Evolutionary conservation across 2,888 invertebrate genomes (phyloP).

Genomic region (Dasypolia templi): DNA sequence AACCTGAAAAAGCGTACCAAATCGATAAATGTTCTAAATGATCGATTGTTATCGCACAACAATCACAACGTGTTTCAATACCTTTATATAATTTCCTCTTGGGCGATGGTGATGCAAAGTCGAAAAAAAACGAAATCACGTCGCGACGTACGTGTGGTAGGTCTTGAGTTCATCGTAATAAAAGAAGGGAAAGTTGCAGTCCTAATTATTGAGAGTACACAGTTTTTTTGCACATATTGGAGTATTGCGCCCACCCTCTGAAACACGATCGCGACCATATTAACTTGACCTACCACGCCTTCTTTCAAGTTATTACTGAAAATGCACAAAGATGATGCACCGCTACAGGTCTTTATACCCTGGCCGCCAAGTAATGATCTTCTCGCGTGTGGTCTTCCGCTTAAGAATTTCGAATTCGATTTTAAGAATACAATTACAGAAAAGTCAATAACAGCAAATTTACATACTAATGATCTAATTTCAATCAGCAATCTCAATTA

Average conservation of each 20-base stretch:
- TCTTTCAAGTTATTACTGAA: slow-evolving; percentile 66
- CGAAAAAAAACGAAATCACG: slow-evolving; percentile 58
- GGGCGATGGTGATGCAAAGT: slow-evolving; percentile 37
- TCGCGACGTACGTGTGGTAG: slow-evolving; percentile 67
- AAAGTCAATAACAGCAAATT: slow-evolving; percentile 72
- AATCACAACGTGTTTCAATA: slow-evolving; percentile 52
- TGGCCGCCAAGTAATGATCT: slow-evolving; percentile 77
- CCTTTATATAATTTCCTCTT: slow-evolving; percentile 57
- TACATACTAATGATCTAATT: slow-evolving; percentile 78
- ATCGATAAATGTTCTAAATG: slow-evolving; percentile 35
- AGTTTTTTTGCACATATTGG: slow-evolving; percentile 78
- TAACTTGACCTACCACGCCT: slow-evolving; percentile 69
- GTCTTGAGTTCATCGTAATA: slow-evolving; percentile 71
- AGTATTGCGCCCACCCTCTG: slow-evolving; percentile 78
- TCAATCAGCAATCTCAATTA: slow-evolving; percentile 72
- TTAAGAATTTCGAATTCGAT: slow-evolving; percentile 74
- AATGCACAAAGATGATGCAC: slow-evolving; percentile 69
- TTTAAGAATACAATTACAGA: slow-evolving; percentile 74
- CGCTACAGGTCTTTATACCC: slow-evolving; percentile 69
- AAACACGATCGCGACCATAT: slow-evolving; percentile 73
- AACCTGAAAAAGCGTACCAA: slow-evolving; percentile 27
- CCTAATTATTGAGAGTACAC: slow-evolving; percentile 73
- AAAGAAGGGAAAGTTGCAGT: slow-evolving; percentile 76
- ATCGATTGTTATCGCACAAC: slow-evolving; percentile 47
- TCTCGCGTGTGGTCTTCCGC: slow-evolving; percentile 83